Evolutionary conservation across 1,140 invertebrate species (phyloP), one percentile per base, ranked within the genome.

Genomic region (Argopecten irradians): DNA sequence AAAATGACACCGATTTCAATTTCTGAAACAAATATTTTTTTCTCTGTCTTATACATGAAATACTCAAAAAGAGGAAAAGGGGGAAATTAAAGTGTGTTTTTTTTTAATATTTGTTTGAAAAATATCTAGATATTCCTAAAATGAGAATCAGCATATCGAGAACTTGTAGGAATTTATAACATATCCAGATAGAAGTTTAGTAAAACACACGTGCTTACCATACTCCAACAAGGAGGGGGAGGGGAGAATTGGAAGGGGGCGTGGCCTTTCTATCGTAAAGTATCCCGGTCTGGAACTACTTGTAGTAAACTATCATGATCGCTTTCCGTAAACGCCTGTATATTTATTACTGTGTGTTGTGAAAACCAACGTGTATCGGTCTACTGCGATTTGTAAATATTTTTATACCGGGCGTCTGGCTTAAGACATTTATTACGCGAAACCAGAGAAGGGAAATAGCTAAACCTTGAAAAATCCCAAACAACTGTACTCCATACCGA

Each of bases 261-360:
- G 55, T 71, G 55, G 55, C 13, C 55, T n/a, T 5, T 3, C 7
- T 71, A 16, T 28, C n/a, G 55, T 71, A 71, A 71, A 71, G 55
- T 71, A 71, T n/a, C 22, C n/a, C n/a, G n/a, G 55, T 71, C 55
- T 71, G 55, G 55, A 71, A 71, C 1, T 28, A 71, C 55, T 71
- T 71, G 22, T 71, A 16, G 22, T 71, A 71, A 71, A 28, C 55
- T 7, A 71, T n/a, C 22, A 7, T 71, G 55, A 71, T 71, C 55
- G 55, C 55, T 71, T 71, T 71, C 43, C 55, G 55, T 71, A 71
- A 71, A 71, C 55, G 55, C 55, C 55, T 71, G n/a, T 71, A 71
- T 28, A 71, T 22, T 46, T 16, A 16, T 16, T 46, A 46, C 5
- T 46, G 11, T 46, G 22, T 46, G 43, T 46, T 46, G 55, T 28